Conservation (phyloP, 2,888 invertebrate species). For the Philonicus albiceps region DNA sequence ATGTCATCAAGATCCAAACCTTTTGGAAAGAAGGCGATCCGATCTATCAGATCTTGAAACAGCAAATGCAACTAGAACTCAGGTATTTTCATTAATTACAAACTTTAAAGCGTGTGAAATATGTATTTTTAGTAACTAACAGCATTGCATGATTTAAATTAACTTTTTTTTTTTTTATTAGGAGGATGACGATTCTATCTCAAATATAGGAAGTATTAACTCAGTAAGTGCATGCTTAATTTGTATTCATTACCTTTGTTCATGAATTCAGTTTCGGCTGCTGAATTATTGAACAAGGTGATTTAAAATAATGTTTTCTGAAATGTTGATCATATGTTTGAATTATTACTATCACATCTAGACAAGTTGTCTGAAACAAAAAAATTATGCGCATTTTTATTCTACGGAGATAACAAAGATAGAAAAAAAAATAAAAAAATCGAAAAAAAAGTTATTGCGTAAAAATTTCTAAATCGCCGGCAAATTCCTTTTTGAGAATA, state of each 20-base stretch:
- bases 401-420: too few relatives aligned
- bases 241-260: background rate
- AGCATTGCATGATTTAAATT: slow-evolving; percentile 34
- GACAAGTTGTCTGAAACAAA: too few relatives aligned
- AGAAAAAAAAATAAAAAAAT: too few relatives aligned
- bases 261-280: too few relatives aligned
- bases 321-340: too few relatives aligned
- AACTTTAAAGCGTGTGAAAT: background rate
- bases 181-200: slow-evolving; percentile 45
- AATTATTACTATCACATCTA: too few relatives aligned
- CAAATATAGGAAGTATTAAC: slow-evolving; percentile 52
- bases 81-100: background rate
- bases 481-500: too few relatives aligned
- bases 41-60: slow-evolving; percentile 65
- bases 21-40: slow-evolving; percentile 51
- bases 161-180: slow-evolving; percentile 42
- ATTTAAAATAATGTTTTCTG: too few relatives aligned
- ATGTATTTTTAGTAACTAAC: background rate
- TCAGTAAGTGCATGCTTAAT: slow-evolving; percentile 55
- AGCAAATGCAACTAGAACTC: slow-evolving; percentile 58
- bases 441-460: too few relatives aligned
- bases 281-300: too few relatives aligned
- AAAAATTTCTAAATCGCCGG: too few relatives aligned
- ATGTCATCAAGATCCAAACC: slow-evolving; percentile 49
- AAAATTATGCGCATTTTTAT: too few relatives aligned